phyloP scores from a whole-genome alignment of 2,113 vertebrate species.

The Anarhynchus alexandrinus region DNA sequence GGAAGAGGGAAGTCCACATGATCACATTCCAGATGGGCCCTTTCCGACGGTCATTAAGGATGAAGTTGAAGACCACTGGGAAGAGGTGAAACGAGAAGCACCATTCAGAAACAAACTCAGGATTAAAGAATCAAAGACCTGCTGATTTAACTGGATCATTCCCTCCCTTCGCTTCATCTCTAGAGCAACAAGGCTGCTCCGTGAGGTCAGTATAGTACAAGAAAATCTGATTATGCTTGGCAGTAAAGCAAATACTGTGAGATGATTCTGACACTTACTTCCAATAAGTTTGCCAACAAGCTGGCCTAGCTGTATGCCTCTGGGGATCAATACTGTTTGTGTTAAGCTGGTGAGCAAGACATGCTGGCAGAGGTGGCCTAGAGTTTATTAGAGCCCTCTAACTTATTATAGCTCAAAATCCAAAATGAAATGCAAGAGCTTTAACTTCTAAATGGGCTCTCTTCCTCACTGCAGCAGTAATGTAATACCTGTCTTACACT shows the following conservation, averaged over 20 bases:
- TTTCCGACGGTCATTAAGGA: conserved; percentile 89
- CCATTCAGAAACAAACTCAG: background rate
- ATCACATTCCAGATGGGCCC: conserved; percentile 94
- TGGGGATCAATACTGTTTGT: background rate
- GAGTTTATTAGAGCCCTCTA: background rate
- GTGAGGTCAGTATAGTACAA: background rate
- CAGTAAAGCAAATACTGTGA: background rate
- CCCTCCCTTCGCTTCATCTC: background rate
- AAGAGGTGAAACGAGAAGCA: background rate
- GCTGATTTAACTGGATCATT: background rate
- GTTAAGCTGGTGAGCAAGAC: background rate
- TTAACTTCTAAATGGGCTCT: background rate
- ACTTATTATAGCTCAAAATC: background rate
- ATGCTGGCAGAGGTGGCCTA: background rate
- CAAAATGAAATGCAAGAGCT: background rate
- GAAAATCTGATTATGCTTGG: background rate
- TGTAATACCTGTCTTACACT: background rate
- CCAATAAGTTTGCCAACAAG: background rate
- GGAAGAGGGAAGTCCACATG: conserved; percentile 93
- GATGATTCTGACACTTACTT: background rate
- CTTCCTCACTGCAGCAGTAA: background rate
- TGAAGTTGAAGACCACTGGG: conserved; percentile 95
- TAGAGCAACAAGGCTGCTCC: background rate
- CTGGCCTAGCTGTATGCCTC: background rate
- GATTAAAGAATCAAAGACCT: background rate